Evolutionary conservation across 2,113 vertebrate genomes (phyloP).

Genomic region (Tiliqua scincoides): DNA sequence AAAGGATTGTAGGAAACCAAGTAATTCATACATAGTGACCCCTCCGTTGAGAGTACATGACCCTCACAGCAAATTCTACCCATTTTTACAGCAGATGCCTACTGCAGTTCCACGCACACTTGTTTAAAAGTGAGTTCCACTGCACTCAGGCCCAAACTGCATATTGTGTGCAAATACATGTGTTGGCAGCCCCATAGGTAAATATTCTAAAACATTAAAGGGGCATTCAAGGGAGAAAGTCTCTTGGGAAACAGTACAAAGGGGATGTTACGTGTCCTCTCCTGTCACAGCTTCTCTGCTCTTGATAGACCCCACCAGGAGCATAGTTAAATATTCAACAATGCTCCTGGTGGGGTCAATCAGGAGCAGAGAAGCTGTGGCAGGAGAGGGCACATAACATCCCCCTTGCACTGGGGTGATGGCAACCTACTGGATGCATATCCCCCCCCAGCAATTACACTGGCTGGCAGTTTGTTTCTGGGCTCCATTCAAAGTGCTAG

Average conservation of each 20-base stretch:
- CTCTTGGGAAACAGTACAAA: too few relatives aligned
- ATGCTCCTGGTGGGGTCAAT: not conserved
- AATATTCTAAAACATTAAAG: not conserved
- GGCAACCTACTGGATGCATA: too few relatives aligned
- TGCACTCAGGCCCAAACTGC: not conserved
- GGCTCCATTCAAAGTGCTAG: too few relatives aligned
- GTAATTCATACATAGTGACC: constrained; percentile 25
- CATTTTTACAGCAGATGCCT: constrained; percentile 6
- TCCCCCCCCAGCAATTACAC: too few relatives aligned
- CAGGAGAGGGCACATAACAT: not conserved
- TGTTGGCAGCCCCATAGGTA: not conserved
- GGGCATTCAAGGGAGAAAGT: too few relatives aligned
- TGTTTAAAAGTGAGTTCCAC: not conserved
- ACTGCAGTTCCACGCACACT: not conserved
- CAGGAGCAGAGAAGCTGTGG: not conserved
- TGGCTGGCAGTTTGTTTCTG: too few relatives aligned
- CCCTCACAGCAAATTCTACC: constrained; percentile 20
- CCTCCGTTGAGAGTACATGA: not conserved
- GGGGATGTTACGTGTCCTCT: not conserved
- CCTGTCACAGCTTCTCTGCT: not conserved
- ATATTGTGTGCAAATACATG: not conserved
- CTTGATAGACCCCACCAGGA: not conserved
- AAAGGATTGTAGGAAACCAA: constrained; percentile 21
- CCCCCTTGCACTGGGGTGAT: too few relatives aligned
- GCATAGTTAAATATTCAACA: not conserved